phyloP scores from a whole-genome alignment of 2,888 invertebrate genomes.

The Volucella zonaria region DNA sequence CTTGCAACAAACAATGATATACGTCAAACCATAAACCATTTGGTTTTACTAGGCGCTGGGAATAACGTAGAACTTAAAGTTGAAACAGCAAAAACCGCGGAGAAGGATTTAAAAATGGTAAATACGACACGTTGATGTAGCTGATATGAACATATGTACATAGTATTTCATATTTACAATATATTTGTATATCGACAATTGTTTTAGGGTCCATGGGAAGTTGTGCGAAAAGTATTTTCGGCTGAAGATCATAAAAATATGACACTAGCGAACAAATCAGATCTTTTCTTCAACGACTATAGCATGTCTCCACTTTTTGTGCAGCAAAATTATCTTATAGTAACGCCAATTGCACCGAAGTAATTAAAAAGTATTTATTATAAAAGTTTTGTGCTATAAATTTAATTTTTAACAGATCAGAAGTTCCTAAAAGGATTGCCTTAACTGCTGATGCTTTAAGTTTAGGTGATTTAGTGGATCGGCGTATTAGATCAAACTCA shows the following conservation, averaged over 20 bases:
- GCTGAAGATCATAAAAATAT: conserved; percentile 90
- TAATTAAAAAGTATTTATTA: conserved; percentile 79
- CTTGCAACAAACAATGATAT: conserved; percentile 95
- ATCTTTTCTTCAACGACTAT: conserved; percentile 98
- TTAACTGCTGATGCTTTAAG: conserved; percentile 93
- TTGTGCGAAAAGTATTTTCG: conserved; percentile 93
- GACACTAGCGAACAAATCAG: conserved; percentile 91
- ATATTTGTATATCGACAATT: conserved; percentile 18
- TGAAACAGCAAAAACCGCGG: conserved; percentile 84
- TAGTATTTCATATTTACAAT: conserved; percentile 2
- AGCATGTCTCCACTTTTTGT: conserved; percentile 97
- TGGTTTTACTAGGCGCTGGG: conserved; percentile 90
- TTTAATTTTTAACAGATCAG: conserved; percentile 76
- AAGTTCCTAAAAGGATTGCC: conserved; percentile 88
- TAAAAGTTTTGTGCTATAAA: too few species aligned
- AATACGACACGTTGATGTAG: conserved; percentile 25
- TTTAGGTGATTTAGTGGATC: conserved; percentile 92
- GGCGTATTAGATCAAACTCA: conserved; percentile 89
- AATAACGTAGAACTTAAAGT: conserved; percentile 83
- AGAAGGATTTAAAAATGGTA: conserved; percentile 93
- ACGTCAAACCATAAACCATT: conserved; percentile 94
- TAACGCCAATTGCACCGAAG: conserved; percentile 89
- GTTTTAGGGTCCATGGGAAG: conserved; percentile 95
- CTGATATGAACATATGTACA: not conserved
- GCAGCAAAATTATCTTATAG: conserved; percentile 96